Base-by-base conservation (phyloP, 2,113 vertebrate genomes). In the Lophotis ruficrista region DNA sequence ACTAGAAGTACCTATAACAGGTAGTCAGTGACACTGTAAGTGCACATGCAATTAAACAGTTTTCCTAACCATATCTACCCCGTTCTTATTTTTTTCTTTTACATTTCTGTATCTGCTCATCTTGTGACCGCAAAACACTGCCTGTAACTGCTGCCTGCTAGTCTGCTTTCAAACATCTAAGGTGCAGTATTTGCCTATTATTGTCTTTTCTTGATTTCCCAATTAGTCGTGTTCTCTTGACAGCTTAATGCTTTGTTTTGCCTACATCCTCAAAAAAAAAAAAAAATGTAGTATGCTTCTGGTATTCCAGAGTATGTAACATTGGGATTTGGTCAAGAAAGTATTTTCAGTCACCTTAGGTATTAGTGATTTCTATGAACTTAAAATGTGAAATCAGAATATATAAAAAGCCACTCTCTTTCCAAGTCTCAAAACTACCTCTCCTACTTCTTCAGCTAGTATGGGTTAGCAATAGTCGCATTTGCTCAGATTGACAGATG, bases 201-300 rank as follows among this genome's bases (percentile, higher is more conserved):
- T 86, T 60, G 76, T 41, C 8, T 48, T 6, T 69, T 93, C 33
- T 33, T 88, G 27, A 72, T 86, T 88, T 92, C 13, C 45, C 31
- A 80, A 57, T 88, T 89, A 88, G 28, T 86, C 8, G 1, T 61
- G 17, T 45, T 62, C 43, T 76, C 22, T 65, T 86, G 68, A 57
- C 41, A 73, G 19, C 31, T 73, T 88, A 85, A 89, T 83, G 54
- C 5, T 30, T 83, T 76, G 25, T 58, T 94, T 87, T 51, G 87
- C 35, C 22, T 85, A 47, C 14, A 45, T 64, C 21, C 28, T 54
- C 27, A 90, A 78, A 83, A 66, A 66, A 80, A n/a, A n/a, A n/a
- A n/a, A n/a, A n/a, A n/a, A 47, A n/a, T 0, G 2, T 16, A 28
- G 6, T 19, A 35, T 35, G 10, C 1, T 12, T 87, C 22, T 45